Evolutionary conservation across 2,888 invertebrate genomes (phyloP), one percentile per base, ranked within the genome.

Genomic region (Gymnosoma rotundatum): DNA sequence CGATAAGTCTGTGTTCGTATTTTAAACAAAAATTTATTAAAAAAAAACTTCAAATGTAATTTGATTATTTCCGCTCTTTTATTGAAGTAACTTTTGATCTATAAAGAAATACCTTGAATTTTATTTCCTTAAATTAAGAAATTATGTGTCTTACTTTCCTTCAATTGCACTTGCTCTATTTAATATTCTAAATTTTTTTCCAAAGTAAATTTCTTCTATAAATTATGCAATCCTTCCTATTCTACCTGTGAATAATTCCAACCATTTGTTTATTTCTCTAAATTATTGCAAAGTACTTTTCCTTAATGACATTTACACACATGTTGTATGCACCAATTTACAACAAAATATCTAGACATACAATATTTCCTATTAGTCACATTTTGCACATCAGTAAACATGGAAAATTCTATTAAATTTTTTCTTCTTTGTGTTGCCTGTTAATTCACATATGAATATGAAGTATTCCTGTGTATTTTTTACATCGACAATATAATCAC

Each of bases 401-500:
- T 64, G 36, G 60, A 70, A 14, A 70, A 78, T 48, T 73, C 76
- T 76, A 63, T 78, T 70, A 61, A 36, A 58, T 42, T 63, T 76
- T 76, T 61, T n/a, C n/a, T n/a, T n/a, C n/a, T n/a, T 50, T 38
- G 7, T 38, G 2, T 38, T 58, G 20, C 60, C 8, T 52, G 21
- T 67, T 58, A 8, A 38, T 58, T 60, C 67, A 73, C 78, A 81
- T 70, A 74, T 81, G 78, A 81, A 81, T 81, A 81, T 45, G 50
- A 78, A 81, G 78, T 90, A 61, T 54, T 21, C 21, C 25, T 52
- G 10, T n/a, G 21, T 20, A 45, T 56, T 88, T 89, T 83, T 80
- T 72, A 63, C 72, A 84, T 50, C 52, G 69, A 88, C 88, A 88
- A 88, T 88, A 90, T 89, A 89, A 90, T 89, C 89, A 89, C 89